Evolutionary conservation across 2,797 vertebrate genomes (phyloP).

Genomic region (Neosalanx taihuensis): DNA sequence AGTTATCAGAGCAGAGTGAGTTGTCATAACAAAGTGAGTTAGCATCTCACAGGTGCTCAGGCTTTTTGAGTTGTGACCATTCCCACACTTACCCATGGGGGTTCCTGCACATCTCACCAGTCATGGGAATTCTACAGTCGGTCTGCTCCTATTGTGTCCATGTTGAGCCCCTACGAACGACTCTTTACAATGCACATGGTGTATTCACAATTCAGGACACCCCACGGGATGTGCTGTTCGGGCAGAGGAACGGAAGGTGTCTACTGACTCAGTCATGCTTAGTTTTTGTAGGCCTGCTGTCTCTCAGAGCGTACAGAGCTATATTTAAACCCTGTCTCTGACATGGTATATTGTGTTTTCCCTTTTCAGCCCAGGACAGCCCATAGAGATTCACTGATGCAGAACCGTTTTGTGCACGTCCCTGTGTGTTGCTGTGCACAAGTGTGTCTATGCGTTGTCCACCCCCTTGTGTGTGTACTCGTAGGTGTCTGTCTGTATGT

Average conservation of each 20-base stretch:
- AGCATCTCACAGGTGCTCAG: too few relatives aligned
- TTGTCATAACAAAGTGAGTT: too few relatives aligned
- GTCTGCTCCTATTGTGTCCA: too few relatives aligned
- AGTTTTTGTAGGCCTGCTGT: constrained; percentile 10
- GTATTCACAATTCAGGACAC: background rate
- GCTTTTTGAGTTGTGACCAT: too few relatives aligned
- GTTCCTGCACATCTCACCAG: too few relatives aligned
- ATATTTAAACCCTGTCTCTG: constrained; percentile 41
- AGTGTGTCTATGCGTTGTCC: background rate
- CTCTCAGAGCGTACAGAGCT: constrained; percentile 13
- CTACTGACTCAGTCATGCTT: background rate
- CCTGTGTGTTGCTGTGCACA: background rate
- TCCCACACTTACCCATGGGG: too few relatives aligned
- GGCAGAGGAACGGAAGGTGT: background rate
- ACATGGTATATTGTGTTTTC: constrained; percentile 26
- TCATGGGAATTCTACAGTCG: too few relatives aligned
- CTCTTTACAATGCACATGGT: background rate
- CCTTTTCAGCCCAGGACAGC: constrained; percentile 17
- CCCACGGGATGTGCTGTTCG: background rate
- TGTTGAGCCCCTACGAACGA: too few relatives aligned
- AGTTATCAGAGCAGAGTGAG: too few relatives aligned
- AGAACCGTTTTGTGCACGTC: constrained; percentile 35
- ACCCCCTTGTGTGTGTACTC: background rate
- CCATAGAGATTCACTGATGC: constrained; percentile 37
- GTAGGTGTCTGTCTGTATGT: background rate